phyloP scores from a whole-genome alignment of 2,113 vertebrate species.

The Peucedramus taeniatus region DNA sequence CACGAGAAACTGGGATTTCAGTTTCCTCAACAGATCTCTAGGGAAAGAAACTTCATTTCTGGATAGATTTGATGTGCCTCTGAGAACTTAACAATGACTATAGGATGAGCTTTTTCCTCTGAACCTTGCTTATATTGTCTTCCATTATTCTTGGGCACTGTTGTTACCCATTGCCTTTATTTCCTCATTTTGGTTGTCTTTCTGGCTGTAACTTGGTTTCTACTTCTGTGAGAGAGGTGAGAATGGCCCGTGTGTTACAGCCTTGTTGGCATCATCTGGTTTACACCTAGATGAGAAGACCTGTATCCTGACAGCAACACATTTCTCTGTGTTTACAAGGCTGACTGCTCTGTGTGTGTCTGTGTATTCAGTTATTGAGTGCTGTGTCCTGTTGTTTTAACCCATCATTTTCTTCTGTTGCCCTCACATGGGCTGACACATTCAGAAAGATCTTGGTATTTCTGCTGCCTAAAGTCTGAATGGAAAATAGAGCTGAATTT shows the following conservation, averaged over 20 bases:
- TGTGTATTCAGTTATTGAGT: neutral
- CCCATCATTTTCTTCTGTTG: neutral
- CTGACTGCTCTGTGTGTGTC: neutral
- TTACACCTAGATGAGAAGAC: neutral
- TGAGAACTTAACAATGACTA: neutral
- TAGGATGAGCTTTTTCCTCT: neutral
- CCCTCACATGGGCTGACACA: neutral
- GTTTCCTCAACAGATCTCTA: neutral
- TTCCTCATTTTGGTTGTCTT: neutral
- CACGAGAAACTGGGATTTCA: neutral
- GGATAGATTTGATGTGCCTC: neutral
- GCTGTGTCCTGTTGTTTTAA: neutral
- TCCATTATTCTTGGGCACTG: neutral
- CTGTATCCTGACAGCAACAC: neutral
- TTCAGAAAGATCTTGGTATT: neutral
- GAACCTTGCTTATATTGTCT: neutral
- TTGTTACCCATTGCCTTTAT: neutral
- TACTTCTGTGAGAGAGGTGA: neutral
- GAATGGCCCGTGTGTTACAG: neutral
- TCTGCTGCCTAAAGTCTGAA: neutral
- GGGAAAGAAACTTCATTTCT: neutral
- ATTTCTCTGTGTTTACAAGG: neutral
- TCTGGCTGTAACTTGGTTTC: neutral
- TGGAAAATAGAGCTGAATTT: neutral
- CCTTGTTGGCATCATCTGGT: neutral